Conservation (phyloP, 2,797 vertebrate genomes). For the Mus spretus region DNA sequence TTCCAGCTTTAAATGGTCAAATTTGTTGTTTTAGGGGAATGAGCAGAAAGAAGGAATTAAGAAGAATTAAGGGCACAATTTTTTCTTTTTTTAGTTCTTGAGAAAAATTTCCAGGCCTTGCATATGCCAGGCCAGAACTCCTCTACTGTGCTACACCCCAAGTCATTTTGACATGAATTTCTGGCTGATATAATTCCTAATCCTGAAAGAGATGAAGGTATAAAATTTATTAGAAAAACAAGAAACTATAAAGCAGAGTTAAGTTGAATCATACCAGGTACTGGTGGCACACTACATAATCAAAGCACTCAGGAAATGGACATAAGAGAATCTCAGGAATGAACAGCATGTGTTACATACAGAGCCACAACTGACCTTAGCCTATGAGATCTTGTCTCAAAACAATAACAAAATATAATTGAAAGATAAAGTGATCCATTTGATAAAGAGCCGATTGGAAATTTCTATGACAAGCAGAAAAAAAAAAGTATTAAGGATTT, state of each 20-base stretch:
- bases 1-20: neutral
- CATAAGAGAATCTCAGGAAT: neutral
- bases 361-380: neutral
- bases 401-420: neutral
- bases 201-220: neutral
- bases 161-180: neutral
- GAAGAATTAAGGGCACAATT: neutral
- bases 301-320: neutral
- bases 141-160: neutral
- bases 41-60: neutral
- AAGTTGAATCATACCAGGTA: neutral
- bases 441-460: neutral
- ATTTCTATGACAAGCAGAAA: neutral
- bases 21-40: neutral
- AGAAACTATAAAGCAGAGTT: neutral
- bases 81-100: neutral
- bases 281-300: neutral
- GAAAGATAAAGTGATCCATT: neutral
- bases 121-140: neutral
- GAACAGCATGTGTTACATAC: neutral
- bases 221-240: neutral
- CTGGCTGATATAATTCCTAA: neutral
- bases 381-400: neutral
- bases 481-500: neutral
- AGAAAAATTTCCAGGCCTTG: neutral